Evolutionary conservation across 2,113 vertebrate species (phyloP), one percentile per base, ranked within the genome.

Genomic region (Gasterosteus aculeatus): DNA sequence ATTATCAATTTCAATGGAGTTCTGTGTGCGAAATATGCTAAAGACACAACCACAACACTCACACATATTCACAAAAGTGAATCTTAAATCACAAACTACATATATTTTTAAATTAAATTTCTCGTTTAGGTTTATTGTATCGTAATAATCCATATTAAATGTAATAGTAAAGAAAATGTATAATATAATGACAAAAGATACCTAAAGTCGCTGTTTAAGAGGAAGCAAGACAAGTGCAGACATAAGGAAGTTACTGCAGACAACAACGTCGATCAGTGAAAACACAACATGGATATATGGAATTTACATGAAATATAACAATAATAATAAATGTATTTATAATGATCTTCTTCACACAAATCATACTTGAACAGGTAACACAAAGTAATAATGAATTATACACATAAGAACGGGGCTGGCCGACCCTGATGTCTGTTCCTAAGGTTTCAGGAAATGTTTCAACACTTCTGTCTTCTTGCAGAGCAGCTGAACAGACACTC

Each of bases 151-250:
- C 38, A 61, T 53, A 69, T 12, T 73, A 18, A 39, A 0, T 47
- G 4, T 5, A 58, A 33, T 38, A 10, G 19, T n/a, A 35, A 26
- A 72, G 46, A 66, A 51, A 35, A 65, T 41, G n/a, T 38, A 64
- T 33, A 18, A 61, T n/a, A 16, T 26, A 58, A 57, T 47, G 15
- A 47, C n/a, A 5, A 54, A 67, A 72, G 51, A 56, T 12, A 35
- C 16, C 10, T 54, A 26, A 54, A 26, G 47, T 71, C 41, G 77
- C 38, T 62, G 71, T 72, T 78, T 72, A 78, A 81, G 74, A 83
- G 79, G 91, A 92, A 92, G 86, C 79, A 82, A 89, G 60, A 87
- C 80, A 77, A 88, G 72, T 53, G 1, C 26, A 78, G 10, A 66
- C 61, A 42, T 77, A 84, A 72, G 38, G 81, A 88, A 82, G 57